Evolutionary conservation across 2,113 vertebrate species (phyloP), one percentile per base, ranked within the genome.

Genomic region (Microcebus lehilahytsara): DNA sequence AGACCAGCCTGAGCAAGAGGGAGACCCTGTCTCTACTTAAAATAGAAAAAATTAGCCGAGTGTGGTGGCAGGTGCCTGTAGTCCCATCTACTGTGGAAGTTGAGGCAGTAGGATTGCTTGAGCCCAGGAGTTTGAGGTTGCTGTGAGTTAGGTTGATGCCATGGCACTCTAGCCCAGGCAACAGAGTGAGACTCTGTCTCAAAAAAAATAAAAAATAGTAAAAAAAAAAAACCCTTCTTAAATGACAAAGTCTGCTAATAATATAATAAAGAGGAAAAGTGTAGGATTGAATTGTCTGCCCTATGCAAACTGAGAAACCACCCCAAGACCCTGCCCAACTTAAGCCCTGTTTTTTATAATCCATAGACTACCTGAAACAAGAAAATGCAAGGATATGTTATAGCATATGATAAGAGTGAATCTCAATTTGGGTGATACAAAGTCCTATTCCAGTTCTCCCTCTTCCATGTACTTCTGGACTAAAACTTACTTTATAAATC

Each of bases 251-350:
- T 91, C 27, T 40, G 9, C 46, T 37, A 80, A 64, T 23, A 30
- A 25, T 42, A 23, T 60, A 92, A 93, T 71, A 75, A 42, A 88
- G 3, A 88, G 4, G 79, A 91, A 95, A 89, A 10, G 37, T 30
- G 4, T 19, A 32, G 4, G 64, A 60, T 4, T 91, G 20, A 84
- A n/a, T 74, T 89, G 20, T 83, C n/a, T 83, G 51, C 19, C 42
- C 49, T 78, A 8, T 30, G 30, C 66, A 97, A 96, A 97, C 20
- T 34, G 22, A 98, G 93, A 96, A 96, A 74, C 3, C 79, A 84
- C n/a, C 85, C 66, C 91, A 96, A 86, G 62, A 94, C 64, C 77
- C 62, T 91, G 46, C 23, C 46, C 53, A 96, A 49, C 12, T 16
- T 64, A 85, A 89, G 27, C 37, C 4, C 25, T 69, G 2, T 34